Evolutionary conservation across 23 tunicate species (phyloP).

Genomic region (Corella eumyota): DNA sequence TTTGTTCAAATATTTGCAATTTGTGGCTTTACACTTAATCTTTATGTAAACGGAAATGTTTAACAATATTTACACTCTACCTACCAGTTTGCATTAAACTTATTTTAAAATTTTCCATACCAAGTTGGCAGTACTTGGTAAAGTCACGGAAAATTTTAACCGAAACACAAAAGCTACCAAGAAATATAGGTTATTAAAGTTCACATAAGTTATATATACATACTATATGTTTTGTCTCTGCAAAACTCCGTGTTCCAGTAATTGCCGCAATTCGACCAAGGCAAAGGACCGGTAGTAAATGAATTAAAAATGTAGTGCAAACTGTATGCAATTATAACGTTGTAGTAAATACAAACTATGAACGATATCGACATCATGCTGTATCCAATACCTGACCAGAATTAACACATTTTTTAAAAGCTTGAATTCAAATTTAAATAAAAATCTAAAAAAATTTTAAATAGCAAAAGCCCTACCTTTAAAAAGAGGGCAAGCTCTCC

Average conservation of each 20-base stretch:
- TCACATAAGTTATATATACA: too few species aligned
- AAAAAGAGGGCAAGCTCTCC: constrained; percentile 63
- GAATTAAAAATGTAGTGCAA: constrained; percentile 60
- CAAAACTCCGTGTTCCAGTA: constrained; percentile 55
- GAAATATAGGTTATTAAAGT: too few species aligned
- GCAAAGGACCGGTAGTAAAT: constrained; percentile 40
- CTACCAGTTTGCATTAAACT: not conserved
- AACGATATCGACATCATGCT: constrained; percentile 69
- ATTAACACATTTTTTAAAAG: too few species aligned
- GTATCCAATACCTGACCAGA: constrained; percentile 68
- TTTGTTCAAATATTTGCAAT: too few species aligned
- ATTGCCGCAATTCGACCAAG: constrained; percentile 70
- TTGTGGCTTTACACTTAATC: too few species aligned
- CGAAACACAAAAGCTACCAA: too few species aligned
- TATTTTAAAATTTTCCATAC: not conserved
- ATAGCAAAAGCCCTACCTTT: constrained; percentile 75
- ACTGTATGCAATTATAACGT: constrained; percentile 81
- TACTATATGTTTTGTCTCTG: constrained; percentile 18
- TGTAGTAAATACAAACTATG: constrained; percentile 71
- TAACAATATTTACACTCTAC: too few species aligned
- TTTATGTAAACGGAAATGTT: too few species aligned
- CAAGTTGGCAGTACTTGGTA: too few species aligned
- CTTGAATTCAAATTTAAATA: too few species aligned
- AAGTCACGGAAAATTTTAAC: too few species aligned
- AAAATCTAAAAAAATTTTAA: not conserved